phyloP scores from a whole-genome alignment of 1,140 invertebrate genomes.

The Drosophila littoralis region DNA sequence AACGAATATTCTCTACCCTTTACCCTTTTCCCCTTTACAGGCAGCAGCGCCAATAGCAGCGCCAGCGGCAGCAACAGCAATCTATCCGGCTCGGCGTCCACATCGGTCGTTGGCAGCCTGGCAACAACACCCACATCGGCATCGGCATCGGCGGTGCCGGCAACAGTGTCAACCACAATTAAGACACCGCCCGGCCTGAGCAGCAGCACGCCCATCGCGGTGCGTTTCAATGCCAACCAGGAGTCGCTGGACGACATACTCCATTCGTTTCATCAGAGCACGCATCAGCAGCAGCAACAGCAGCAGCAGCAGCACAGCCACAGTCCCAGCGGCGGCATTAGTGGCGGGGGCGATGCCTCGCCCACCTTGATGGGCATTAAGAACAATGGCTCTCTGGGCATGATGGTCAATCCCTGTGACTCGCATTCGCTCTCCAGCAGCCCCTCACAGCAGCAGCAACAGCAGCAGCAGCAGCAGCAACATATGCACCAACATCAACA shows the following conservation, averaged over 20 bases:
- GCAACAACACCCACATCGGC: conserved; percentile 67
- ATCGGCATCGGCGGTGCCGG: conserved; percentile 59
- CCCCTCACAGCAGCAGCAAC: conserved; percentile 62
- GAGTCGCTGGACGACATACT: conserved; percentile 80
- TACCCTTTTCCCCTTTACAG: conserved; percentile 19
- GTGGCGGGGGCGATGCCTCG: conserved; percentile 62
- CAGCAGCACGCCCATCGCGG: conserved; percentile 75
- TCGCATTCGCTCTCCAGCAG: conserved; percentile 79
- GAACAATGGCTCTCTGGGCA: conserved; percentile 66
- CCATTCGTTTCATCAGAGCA: conserved; percentile 77
- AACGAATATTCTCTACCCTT: not conserved
- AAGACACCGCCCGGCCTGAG: conserved; percentile 63
- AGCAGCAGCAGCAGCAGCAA: conserved; percentile 49
- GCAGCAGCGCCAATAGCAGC: conserved; percentile 62
- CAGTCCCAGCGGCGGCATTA: conserved; percentile 60
- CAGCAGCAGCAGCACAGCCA: conserved; percentile 39
- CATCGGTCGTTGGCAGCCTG: conserved; percentile 53
- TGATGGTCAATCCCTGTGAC: conserved; percentile 67
- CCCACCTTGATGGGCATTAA: conserved; percentile 64
- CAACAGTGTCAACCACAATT: conserved; percentile 17
- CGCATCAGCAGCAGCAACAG: conserved; percentile 21
- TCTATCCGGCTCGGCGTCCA: conserved; percentile 61
- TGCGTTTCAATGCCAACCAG: conserved; percentile 82
- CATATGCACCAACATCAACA: conserved; percentile 38
- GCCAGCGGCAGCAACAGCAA: conserved; percentile 73